Percentiles rank a stretch among this genome's conserved stretches.
Conservation (phyloP, 1,140 invertebrate species). For the Meteorus sp. region DNA sequence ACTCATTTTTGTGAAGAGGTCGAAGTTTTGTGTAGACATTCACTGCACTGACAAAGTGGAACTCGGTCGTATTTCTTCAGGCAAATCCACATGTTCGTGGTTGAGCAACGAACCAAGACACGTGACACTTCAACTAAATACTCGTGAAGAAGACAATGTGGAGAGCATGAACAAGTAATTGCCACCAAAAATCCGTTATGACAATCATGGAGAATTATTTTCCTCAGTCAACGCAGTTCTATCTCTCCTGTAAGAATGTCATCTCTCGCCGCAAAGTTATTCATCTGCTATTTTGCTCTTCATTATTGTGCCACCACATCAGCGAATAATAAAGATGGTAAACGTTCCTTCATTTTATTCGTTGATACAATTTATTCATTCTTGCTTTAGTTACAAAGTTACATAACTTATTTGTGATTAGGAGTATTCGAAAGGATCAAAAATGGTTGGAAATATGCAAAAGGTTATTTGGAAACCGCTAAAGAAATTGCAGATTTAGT, state of each 20-base stretch:
- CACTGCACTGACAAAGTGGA: background rate
- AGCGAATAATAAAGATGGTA: too few relatives aligned
- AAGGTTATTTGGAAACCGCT: constrained; percentile 55
- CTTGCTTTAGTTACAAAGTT: background rate
- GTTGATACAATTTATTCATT: too few relatives aligned
- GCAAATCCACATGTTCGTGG: too few relatives aligned
- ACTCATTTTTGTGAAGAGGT: too few relatives aligned
- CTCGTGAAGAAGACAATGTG: background rate
- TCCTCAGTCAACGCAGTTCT: background rate
- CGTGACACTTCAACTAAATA: background rate
- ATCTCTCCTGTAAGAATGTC: too few relatives aligned
- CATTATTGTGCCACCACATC: too few relatives aligned
- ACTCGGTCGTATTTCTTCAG: background rate
- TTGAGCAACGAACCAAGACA: constrained; percentile 7
- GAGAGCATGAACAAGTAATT: constrained; percentile 32
- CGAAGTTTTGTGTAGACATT: too few relatives aligned
- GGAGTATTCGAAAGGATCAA: constrained; percentile 65
- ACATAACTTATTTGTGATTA: constrained; percentile 22
- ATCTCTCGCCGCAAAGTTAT: too few relatives aligned
- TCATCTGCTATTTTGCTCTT: too few relatives aligned
- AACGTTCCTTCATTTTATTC: too few relatives aligned
- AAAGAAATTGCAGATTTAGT: constrained; percentile 53
- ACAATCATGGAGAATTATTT: background rate
- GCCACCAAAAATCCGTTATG: constrained; percentile 1
- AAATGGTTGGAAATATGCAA: constrained; percentile 66